Percentiles rank a stretch among this genome's conserved stretches.
Conservation (phyloP, 2,797 vertebrate species). For the Hyperoplus immaculatus region DNA sequence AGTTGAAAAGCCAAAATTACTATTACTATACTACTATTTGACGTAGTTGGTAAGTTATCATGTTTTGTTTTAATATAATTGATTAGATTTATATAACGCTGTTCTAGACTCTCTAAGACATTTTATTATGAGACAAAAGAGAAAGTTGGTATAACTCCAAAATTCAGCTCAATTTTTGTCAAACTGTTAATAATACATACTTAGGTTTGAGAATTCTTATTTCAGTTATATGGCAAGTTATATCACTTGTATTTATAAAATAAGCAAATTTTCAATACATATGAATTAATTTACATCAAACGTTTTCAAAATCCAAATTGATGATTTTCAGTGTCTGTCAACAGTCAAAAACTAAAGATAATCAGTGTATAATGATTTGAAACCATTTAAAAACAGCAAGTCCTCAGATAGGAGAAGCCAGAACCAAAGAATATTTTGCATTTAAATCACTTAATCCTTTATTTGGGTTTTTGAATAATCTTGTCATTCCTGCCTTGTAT, state of each 20-base stretch:
- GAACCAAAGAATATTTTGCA: neutral
- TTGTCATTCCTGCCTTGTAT: neutral
- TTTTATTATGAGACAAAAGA: neutral
- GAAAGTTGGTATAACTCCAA: neutral
- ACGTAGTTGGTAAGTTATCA: conserved; percentile 33
- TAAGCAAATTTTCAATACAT: neutral
- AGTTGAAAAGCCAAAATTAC: neutral
- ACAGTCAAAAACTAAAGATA: neutral
- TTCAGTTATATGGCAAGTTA: neutral
- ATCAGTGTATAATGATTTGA: neutral
- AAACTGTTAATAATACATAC: neutral
- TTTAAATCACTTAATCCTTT: neutral
- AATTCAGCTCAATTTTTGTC: neutral
- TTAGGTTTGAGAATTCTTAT: neutral
- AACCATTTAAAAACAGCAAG: neutral
- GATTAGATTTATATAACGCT: too few relatives aligned
- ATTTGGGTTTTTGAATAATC: too few relatives aligned
- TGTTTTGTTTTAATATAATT: neutral
- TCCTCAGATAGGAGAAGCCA: neutral
- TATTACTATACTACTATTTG: neutral
- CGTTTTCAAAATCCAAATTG: neutral
- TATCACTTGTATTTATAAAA: neutral
- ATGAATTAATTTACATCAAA: neutral
- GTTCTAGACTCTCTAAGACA: too few relatives aligned
- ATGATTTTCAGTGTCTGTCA: too few relatives aligned